phyloP scores from a whole-genome alignment of 1,140 invertebrate genomes.

The Parapsyche elsis region DNA sequence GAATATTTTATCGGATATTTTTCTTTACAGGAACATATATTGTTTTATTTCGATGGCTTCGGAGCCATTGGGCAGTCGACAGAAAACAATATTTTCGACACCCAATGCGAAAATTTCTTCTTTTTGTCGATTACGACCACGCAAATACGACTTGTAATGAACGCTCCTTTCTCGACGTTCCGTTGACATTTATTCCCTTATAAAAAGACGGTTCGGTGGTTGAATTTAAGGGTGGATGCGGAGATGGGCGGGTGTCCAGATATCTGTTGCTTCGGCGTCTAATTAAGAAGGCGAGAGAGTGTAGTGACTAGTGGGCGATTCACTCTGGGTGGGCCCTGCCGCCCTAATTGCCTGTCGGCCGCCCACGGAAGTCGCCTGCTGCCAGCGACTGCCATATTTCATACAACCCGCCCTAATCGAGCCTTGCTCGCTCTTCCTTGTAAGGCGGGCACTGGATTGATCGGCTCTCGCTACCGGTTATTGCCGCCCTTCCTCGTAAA shows the following conservation, averaged over 20 bases:
- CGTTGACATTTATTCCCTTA: neutral
- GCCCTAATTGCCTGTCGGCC: conserved; percentile 36
- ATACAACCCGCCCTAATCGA: neutral
- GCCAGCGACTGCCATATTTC: conserved; percentile 8
- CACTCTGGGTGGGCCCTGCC: conserved; percentile 25
- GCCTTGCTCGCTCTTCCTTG: neutral
- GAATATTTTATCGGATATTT: too few relatives aligned
- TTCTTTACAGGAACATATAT: too few relatives aligned
- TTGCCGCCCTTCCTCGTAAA: too few relatives aligned
- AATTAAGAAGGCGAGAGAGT: neutral
- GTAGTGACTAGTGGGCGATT: neutral
- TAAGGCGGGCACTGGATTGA: neutral
- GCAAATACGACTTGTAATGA: too few relatives aligned
- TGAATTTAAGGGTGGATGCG: neutral
- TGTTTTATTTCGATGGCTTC: too few relatives aligned
- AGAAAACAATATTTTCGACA: too few relatives aligned
- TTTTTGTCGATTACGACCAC: too few relatives aligned
- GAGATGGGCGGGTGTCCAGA: neutral
- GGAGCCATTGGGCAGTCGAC: too few relatives aligned
- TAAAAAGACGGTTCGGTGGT: neutral
- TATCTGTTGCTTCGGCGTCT: neutral
- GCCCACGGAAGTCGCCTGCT: conserved; percentile 22
- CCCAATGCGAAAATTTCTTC: too few relatives aligned
- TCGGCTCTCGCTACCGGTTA: too few relatives aligned
- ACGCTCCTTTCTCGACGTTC: too few relatives aligned